These are phyloP conservation scores for Phymorhynchus buccinoides DNA, from an alignment of 1,140 invertebrate genomes.

Conservation along the genomic window DNA sequence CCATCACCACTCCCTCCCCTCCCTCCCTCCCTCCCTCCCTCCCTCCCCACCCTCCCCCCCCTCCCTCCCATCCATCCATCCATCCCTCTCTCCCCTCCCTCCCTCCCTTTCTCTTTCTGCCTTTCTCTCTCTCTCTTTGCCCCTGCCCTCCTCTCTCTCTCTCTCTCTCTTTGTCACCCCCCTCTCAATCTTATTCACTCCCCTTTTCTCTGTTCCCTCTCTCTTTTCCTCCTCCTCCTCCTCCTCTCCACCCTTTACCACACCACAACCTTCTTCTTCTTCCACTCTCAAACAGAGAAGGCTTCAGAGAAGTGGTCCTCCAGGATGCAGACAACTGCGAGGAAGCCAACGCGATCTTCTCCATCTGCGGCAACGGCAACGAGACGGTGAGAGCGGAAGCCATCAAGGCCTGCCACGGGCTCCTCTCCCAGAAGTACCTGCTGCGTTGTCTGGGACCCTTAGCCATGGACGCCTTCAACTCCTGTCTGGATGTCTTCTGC, in stretches of 20 bases:
- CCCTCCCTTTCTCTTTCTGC: background rate
- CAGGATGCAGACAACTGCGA: background rate
- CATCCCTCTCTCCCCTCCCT: background rate
- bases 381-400: background rate
- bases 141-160: background rate
- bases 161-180: conserved; percentile 9
- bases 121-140: background rate
- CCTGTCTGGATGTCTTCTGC: background rate
- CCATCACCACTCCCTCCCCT: no score
- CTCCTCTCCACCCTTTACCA: background rate
- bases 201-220: background rate
- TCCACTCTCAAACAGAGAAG: background rate
- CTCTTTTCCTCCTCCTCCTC: background rate
- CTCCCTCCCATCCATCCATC: background rate
- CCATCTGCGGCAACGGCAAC: background rate
- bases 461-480: background rate
- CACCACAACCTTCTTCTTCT: background rate
- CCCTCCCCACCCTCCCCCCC: background rate
- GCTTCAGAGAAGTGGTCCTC: background rate
- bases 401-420: background rate
- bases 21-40: background rate
- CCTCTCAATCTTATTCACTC: background rate
- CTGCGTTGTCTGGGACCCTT: background rate
- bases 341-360: background rate
- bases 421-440: background rate